Percentiles rank a stretch among this genome's conserved stretches.
Evolutionary conservation across 2,888 invertebrate species (phyloP).

Genomic region (Mimachlamys varia): DNA sequence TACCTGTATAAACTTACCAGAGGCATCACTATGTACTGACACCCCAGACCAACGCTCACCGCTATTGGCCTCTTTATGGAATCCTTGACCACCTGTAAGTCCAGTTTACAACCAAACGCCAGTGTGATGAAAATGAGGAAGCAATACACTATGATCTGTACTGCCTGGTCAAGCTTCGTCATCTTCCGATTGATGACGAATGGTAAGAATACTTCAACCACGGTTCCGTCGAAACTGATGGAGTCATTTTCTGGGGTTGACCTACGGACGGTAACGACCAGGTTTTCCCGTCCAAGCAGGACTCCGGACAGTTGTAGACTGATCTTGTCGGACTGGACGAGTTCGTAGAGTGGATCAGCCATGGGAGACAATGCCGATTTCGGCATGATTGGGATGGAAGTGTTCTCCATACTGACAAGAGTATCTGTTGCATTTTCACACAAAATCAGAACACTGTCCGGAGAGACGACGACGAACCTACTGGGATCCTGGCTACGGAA

Average conservation of each 20-base stretch:
- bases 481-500: background rate
- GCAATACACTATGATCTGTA: slow-evolving; percentile 75
- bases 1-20: too few relatives aligned
- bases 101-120: slow-evolving; percentile 82
- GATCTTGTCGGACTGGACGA: background rate
- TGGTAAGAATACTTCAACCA: background rate
- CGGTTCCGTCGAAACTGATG: background rate
- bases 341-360: background rate
- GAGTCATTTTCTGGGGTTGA: background rate
- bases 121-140: slow-evolving; percentile 79
- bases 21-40: slow-evolving; percentile 84
- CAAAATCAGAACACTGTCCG: background rate
- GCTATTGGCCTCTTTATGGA: slow-evolving; percentile 82
- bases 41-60: slow-evolving; percentile 82
- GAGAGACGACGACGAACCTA: background rate
- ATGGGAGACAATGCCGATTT: background rate
- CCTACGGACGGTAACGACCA: background rate
- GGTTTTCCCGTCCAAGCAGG: background rate
- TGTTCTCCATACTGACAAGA: background rate
- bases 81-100: slow-evolving; percentile 78
- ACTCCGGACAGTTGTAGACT: background rate
- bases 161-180: slow-evolving; percentile 69
- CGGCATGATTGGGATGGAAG: background rate
- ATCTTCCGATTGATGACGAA: slow-evolving; percentile 55
- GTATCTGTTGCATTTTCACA: slow-evolving; percentile 23